A percentile compares a stretch with the other conserved stretches of the same genome.
Evolutionary conservation across 2,888 invertebrate genomes (phyloP).

Genomic region (Diarsia brunnea): DNA sequence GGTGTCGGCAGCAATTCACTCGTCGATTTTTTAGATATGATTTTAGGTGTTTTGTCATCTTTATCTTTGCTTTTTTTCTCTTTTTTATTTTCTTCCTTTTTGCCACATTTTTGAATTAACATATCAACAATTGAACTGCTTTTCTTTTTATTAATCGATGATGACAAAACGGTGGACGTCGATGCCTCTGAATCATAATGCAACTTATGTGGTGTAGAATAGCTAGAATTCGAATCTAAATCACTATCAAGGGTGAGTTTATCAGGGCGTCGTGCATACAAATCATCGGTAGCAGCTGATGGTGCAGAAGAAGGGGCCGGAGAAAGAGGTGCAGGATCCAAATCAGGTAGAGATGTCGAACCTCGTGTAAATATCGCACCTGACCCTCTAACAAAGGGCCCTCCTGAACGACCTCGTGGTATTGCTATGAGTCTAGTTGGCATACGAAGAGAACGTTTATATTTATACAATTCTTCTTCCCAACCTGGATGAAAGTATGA

Average conservation of each 20-base stretch:
- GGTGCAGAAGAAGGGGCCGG: constrained; percentile 92
- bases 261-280: constrained; percentile 85
- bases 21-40: constrained; percentile 89
- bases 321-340: constrained; percentile 94
- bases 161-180: constrained; percentile 92
- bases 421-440: constrained; percentile 95
- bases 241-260: constrained; percentile 91
- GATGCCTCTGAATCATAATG: constrained; percentile 93
- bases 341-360: constrained; percentile 94
- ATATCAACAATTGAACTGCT: constrained; percentile 92
- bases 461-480: constrained; percentile 96
- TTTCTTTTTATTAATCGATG: constrained; percentile 87
- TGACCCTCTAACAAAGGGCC: constrained; percentile 83
- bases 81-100: constrained; percentile 88
- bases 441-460: constrained; percentile 95
- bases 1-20: constrained; percentile 92
- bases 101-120: constrained; percentile 92
- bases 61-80: constrained; percentile 89
- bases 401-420: constrained; percentile 92
- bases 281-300: constrained; percentile 91
- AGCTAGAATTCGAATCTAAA: constrained; percentile 93
- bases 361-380: constrained; percentile 90
- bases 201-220: constrained; percentile 89
- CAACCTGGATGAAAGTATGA: constrained; percentile 94
- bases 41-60: constrained; percentile 90